Base-by-base conservation (phyloP, 1,140 invertebrate species). In the Magallana gigas region DNA sequence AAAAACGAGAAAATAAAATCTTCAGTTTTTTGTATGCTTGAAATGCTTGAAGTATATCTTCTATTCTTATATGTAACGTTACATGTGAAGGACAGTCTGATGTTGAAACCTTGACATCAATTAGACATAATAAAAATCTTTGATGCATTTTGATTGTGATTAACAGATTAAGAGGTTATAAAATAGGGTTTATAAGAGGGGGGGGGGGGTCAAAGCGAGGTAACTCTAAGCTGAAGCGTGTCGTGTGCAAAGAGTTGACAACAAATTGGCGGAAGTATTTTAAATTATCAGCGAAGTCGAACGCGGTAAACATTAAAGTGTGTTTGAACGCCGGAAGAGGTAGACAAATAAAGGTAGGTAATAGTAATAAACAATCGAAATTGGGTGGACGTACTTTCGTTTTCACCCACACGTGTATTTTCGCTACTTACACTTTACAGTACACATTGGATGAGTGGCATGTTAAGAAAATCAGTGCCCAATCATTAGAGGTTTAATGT, bases 291-390 rank as follows among this genome's bases (percentile, higher is more conserved):
- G 36, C 68, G 68, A 71, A 18, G 12, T 18, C 23, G 68, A 36
- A 76, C 68, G 68, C 68, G 68, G 68, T 76, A 76, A 76, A 48
- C 36, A 48, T 48, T 48, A 48, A 48, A 48, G 36, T 48, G 68
- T 36, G 12, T 76, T 76, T 76, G 36, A 76, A 76, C 68, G 36
- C 11, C 16, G 23, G 23, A 36, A 36, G 23, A 9, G 5, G 12
- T 76, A 36, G 12, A 36, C 68, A 29, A 76, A 76, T 62, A 62
- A 76, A 76, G 68, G 68, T 76, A 76, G 18, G 68, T 76, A 76
- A 29, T 76, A 11, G 29, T 29, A 29, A 29, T 9, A 36, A 9
- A 48, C 36, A 48, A 48, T 48, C 5, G 36, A 29, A 18, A 29
- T 11, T 29, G 5, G 23, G 23, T 14, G 11, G 23, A 12, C 29